These are phyloP conservation scores for Rutpela maculata DNA, from an alignment of 2,888 invertebrate genomes.

Conservation along the genomic window DNA sequence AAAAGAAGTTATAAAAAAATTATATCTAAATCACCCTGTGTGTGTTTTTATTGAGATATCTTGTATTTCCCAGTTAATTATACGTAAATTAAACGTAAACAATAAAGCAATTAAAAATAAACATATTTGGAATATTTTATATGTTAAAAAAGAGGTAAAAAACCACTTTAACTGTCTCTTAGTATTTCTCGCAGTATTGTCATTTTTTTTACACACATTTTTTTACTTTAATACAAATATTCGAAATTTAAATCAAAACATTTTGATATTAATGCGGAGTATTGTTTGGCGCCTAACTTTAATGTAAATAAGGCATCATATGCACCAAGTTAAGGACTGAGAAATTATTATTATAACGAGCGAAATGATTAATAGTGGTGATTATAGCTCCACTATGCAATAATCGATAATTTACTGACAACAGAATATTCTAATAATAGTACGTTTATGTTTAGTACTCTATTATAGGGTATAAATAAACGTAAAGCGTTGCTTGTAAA, in stretches of 20 bases:
- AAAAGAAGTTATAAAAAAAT: no score
- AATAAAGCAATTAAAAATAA: background rate
- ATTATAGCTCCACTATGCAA: background rate
- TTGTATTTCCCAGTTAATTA: background rate
- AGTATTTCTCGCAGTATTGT: background rate
- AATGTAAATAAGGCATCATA: background rate
- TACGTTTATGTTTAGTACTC: no score
- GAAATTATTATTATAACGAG: background rate
- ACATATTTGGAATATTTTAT: background rate
- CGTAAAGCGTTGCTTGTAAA: no score
- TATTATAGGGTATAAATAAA: no score
- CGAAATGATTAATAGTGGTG: background rate
- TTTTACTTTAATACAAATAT: no score
- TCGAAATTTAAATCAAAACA: no score
- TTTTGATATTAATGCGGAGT: background rate
- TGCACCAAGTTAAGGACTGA: background rate
- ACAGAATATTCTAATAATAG: background rate
- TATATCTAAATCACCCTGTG: no score
- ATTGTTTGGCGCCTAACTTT: no score
- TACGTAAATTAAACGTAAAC: background rate
- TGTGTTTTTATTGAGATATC: no score
- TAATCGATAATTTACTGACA: conserved; percentile 3
- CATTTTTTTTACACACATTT: no score
- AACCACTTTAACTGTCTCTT: background rate
- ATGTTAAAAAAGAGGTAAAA: no score